Evolutionary conservation across 2,797 vertebrate species (phyloP).

Genomic region (Enteromius trimaculatus): DNA sequence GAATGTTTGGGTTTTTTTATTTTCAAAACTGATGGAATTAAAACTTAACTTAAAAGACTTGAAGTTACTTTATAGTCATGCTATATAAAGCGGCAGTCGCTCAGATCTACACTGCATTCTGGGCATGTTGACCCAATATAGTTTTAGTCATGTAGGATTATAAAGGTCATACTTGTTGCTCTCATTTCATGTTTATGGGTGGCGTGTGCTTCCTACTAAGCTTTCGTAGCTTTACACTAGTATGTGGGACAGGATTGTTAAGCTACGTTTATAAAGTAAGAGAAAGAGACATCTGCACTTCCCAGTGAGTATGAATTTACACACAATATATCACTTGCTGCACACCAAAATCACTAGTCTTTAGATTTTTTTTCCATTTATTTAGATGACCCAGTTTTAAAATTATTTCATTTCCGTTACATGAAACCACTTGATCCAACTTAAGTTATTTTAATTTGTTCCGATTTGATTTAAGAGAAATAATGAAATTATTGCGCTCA

Average conservation of each 20-base stretch:
- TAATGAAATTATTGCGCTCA: background rate
- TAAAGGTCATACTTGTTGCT: conserved; percentile 3
- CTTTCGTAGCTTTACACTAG: background rate
- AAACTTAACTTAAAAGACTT: background rate
- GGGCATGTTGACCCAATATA: background rate
- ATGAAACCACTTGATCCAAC: background rate
- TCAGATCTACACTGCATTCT: background rate
- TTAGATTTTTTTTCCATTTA: background rate
- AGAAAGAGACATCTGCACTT: background rate
- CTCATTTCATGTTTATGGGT: conserved; percentile 7
- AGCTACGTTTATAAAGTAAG: conserved; percentile 9
- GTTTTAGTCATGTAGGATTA: conserved; percentile 14
- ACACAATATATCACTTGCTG: background rate
- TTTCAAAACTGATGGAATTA: background rate
- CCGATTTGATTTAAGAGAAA: conserved; percentile 1
- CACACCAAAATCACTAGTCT: background rate
- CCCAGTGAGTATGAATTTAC: background rate
- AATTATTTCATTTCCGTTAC: background rate
- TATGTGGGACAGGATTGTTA: background rate
- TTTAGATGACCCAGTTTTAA: conserved; percentile 1
- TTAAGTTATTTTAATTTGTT: background rate
- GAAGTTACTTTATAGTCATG: background rate
- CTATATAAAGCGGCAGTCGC: background rate
- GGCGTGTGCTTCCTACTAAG: background rate
- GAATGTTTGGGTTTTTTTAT: background rate